Evolutionary conservation across 2,888 invertebrate species (phyloP).

Genomic region (Autographa pulchrina): DNA sequence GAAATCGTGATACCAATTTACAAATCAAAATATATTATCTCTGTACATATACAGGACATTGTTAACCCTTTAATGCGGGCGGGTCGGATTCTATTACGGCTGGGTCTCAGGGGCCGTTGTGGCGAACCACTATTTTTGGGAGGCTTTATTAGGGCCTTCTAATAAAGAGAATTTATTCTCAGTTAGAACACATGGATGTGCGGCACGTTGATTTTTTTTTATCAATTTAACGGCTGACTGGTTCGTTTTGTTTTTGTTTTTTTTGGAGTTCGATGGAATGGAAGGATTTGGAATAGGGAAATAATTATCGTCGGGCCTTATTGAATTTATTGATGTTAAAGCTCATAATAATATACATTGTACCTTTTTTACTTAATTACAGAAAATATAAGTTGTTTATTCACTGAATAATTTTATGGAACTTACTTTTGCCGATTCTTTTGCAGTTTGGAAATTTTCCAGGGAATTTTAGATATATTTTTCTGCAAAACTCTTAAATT

Average conservation of each 20-base stretch:
- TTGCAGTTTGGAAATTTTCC: too few relatives aligned
- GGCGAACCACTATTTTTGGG: constrained; percentile 81
- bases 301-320: constrained; percentile 24
- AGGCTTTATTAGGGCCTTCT: constrained; percentile 76
- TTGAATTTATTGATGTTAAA: neutral
- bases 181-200: constrained; percentile 44
- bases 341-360: too few relatives aligned
- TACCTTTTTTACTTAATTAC: too few relatives aligned
- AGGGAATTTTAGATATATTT: too few relatives aligned
- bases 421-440: too few relatives aligned
- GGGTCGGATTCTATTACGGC: constrained; percentile 69
- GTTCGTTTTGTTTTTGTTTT: constrained; percentile 34
- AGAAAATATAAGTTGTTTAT: too few relatives aligned
- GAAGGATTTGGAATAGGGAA: constrained; percentile 5
- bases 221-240: constrained; percentile 27
- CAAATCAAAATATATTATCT: constrained; percentile 61
- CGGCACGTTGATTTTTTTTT: constrained; percentile 48
- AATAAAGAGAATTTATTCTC: constrained; percentile 80
- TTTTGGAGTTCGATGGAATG: constrained; percentile 26
- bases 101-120: constrained; percentile 63
- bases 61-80: constrained; percentile 69
- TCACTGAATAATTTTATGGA: too few relatives aligned
- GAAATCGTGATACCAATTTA: constrained; percentile 51
- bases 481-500: neutral
- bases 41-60: constrained; percentile 55